phyloP scores from a whole-genome alignment of 2,888 invertebrate genomes.

The Tetragonisca angustula region DNA sequence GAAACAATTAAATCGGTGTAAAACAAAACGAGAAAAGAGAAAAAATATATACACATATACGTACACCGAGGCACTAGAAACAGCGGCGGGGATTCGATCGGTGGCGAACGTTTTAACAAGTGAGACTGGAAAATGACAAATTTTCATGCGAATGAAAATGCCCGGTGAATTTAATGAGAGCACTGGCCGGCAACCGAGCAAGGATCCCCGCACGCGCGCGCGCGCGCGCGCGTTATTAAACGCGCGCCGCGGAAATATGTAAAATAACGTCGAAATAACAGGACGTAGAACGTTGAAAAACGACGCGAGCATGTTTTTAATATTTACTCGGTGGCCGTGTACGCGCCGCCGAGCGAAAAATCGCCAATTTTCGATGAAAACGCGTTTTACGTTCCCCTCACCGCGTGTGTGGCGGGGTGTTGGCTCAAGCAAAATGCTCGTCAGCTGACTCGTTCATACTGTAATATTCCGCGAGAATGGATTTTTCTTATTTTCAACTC shows the following conservation, averaged over 20 bases:
- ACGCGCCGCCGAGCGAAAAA: neutral
- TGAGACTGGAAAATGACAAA: slow-evolving; percentile 1
- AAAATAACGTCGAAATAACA: neutral
- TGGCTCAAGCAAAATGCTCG: no score
- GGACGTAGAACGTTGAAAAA: slow-evolving; percentile 1
- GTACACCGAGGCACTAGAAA: neutral
- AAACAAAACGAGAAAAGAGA: neutral
- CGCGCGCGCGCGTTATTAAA: neutral
- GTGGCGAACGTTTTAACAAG: neutral
- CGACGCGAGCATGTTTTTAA: neutral
- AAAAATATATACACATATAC: neutral
- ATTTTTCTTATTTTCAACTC: no score
- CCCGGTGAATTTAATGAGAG: slow-evolving; percentile 7
- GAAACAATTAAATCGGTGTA: neutral
- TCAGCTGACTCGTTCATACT: no score
- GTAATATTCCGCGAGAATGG: no score
- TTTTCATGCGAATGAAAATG: slow-evolving; percentile 10
- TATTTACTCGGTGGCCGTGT: neutral
- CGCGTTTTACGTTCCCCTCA: no score
- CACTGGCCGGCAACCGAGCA: no score
- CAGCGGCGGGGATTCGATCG: neutral
- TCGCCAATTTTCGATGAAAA: slow-evolving; percentile 9
- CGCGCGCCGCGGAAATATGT: neutral
- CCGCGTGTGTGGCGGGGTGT: no score
- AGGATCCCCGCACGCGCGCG: neutral